phyloP scores from a whole-genome alignment of 2,888 invertebrate genomes.

The Horisme vitalbata region DNA sequence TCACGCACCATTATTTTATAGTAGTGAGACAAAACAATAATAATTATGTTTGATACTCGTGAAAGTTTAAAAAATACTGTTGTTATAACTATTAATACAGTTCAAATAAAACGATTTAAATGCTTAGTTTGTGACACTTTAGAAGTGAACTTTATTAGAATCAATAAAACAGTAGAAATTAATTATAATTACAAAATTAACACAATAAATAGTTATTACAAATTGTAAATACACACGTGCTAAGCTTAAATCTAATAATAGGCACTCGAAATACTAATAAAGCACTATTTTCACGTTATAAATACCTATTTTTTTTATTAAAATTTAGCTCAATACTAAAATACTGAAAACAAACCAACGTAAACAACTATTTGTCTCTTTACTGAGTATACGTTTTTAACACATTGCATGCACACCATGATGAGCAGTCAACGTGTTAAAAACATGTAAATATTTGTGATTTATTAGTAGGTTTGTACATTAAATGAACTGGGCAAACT shows the following conservation, averaged over 20 bases:
- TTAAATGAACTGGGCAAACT: too few species aligned
- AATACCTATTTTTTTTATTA: slow-evolving; percentile 3
- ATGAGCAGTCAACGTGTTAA: too few species aligned
- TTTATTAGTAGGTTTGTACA: too few species aligned
- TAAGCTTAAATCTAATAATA: slow-evolving; percentile 32
- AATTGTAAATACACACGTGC: slow-evolving; percentile 50
- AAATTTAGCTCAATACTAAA: not conserved
- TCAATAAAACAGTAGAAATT: slow-evolving; percentile 66
- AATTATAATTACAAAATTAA: slow-evolving; percentile 49
- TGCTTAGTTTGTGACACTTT: slow-evolving; percentile 61
- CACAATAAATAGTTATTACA: slow-evolving; percentile 65
- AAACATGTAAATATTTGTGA: too few species aligned
- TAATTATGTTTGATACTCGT: too few species aligned
- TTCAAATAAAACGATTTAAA: slow-evolving; percentile 18
- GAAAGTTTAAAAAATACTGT: too few species aligned
- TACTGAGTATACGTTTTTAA: too few species aligned
- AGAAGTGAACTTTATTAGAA: slow-evolving; percentile 75
- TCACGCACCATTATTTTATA: too few species aligned
- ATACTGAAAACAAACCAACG: slow-evolving; percentile 6
- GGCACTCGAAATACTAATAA: slow-evolving; percentile 26
- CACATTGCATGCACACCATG: too few species aligned
- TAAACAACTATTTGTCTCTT: not conserved
- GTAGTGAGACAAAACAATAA: too few species aligned
- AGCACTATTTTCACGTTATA: slow-evolving; percentile 9
- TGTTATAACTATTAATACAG: too few species aligned